Evolutionary conservation across 2,888 invertebrate genomes (phyloP), one percentile per base, ranked within the genome.

Genomic region (Lasioglossum pauxillum): DNA sequence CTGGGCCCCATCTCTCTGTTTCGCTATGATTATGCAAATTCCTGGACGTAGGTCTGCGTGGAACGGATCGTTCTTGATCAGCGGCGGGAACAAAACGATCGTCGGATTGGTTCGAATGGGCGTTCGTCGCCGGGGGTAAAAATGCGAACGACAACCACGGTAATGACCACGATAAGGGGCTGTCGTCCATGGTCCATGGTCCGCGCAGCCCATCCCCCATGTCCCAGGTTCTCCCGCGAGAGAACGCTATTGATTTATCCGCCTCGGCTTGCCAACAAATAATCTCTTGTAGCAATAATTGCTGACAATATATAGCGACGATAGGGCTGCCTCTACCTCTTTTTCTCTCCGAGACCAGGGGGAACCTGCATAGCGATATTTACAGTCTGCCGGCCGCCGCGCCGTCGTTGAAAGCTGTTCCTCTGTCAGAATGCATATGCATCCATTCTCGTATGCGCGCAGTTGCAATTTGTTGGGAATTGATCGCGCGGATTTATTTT

Each of bases 281-380:
- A 91, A 91, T 90, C 90, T 83, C 90, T 89, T 89, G 90, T 90
- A 91, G 88, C 90, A 89, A 90, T 91, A 91, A 91, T 91, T 90
- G 91, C 91, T 88, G 90, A 90, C 88, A 88, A 90, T 91, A 84
- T 91, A 90, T 88, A 88, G 89, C 86, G 77, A 77, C 81, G 89
- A 82, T 80, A 81, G 87, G 64, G 16, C 67, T 78, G 83, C 67
- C 71, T 53, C 82, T 10, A 7, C 7, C 19, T 64, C 31, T 71
- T 82, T 12, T 16, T 64, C 31, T 31, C 64, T 27, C 31, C 27
- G 27, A 3, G 46, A 27, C 53, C 46, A 41, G 38, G 38, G 57
- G 74, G 12, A 82, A 86, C 78, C 72, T 60, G 78, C 88, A 57
- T 64, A 75, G 27, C 81, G 83, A 88, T 90, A 91, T 92, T 91